phyloP scores from a whole-genome alignment of 2,113 vertebrate species.

The Scomber colias region DNA sequence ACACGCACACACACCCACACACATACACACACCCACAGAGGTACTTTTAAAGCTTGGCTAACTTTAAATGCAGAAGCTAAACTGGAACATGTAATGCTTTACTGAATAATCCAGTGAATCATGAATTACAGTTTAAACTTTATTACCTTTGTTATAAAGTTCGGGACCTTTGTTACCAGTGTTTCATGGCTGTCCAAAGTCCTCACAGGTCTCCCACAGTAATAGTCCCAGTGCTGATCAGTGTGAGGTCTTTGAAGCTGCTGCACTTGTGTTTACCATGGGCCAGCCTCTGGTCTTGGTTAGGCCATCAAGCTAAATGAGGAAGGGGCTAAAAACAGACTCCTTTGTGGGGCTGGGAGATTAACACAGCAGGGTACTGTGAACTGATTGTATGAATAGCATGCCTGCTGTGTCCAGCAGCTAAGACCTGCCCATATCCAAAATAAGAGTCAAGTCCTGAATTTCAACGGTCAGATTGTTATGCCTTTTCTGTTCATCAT shows the following conservation, averaged over 20 bases:
- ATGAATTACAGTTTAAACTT: slow-evolving; percentile 15
- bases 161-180: slow-evolving; percentile 35
- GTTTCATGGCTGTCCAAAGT: slow-evolving; percentile 26
- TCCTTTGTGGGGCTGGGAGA: slow-evolving; percentile 52
- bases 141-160: slow-evolving; percentile 20
- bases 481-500: not conserved
- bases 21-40: not conserved
- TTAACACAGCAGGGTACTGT: slow-evolving; percentile 66
- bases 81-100: slow-evolving; percentile 4
- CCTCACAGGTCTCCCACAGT: slow-evolving; percentile 20
- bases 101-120: not conserved
- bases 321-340: slow-evolving; percentile 69
- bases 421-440: slow-evolving; percentile 38
- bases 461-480: slow-evolving; percentile 17
- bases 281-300: slow-evolving; percentile 53
- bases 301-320: slow-evolving; percentile 66
- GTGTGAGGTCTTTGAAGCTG: slow-evolving; percentile 73
- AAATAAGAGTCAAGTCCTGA: slow-evolving; percentile 41
- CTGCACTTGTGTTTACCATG: slow-evolving; percentile 68
- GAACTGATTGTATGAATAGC: slow-evolving; percentile 62
- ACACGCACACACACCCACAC: not conserved
- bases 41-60: too few relatives aligned
- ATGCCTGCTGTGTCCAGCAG: slow-evolving; percentile 40
- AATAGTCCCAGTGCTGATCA: slow-evolving; percentile 45
- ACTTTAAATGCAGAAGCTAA: slow-evolving; percentile 4